Base-by-base conservation (phyloP, 2,888 invertebrate genomes). In the Conops quadrifasciatus region DNA sequence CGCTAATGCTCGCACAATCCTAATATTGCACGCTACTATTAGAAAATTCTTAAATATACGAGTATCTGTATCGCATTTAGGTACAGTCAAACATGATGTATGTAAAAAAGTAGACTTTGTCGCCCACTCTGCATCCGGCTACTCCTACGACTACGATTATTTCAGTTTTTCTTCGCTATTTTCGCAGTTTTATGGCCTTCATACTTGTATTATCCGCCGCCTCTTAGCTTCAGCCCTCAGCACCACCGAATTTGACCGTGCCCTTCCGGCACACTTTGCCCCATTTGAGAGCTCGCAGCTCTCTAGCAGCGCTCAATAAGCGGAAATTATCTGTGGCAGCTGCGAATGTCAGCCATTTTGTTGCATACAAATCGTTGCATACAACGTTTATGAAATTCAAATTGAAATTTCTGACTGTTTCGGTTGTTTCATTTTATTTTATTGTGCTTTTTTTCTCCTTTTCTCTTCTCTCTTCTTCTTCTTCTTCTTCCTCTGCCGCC, bases 301-400 rank as follows among this genome's bases (percentile, higher is more conserved):
- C 36, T 36, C 36, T 36, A 36, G 5, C 9, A 36, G 26, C 28
- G 24, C 24, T 15, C 19, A 58, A 58, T 24, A 5, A 58, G 28
- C 58, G 58, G 58, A 58, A 58, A 58, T 58, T 26, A 16, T 58
- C 15, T 28, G 58, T 28, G 58, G 9, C 58, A 58, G 24, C 28
- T 24, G 58, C 58, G 16, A 28, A 28, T 58, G 58, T 53, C 58
- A 58, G 53, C 24, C 53, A 21, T 56, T 56, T 56, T 11, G 2
- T 4, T 21, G 21, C 24, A 36, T 36, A 2, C 53, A 56, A 56
- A 56, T 24, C 24, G 7, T 36, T 7, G 36, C 9, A 7, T 56
- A 0, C 53, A 4, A 21, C 24, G 13, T 21, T 56, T 56, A 11
- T 21, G 24, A 56, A 21, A 19, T 56, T 11, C 53, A 24, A 19